phyloP scores from a whole-genome alignment of 2,113 vertebrate genomes.

The Ictidomys tridecemlineatus region DNA sequence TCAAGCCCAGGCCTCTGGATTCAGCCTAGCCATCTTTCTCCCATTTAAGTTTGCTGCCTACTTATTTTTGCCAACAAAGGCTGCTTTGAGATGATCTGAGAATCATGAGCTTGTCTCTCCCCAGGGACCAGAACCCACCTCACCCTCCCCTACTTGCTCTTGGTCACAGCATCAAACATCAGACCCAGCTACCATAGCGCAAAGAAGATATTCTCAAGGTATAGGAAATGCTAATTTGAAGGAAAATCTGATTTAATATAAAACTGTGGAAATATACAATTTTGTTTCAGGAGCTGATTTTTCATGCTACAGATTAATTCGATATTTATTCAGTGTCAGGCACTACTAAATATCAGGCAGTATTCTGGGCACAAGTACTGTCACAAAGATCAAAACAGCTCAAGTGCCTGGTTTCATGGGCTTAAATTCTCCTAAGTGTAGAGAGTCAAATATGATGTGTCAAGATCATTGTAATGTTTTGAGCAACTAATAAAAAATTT shows the following conservation, averaged over 20 bases:
- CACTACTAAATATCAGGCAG: not conserved
- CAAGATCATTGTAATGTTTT: too few relatives aligned
- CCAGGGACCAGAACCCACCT: not conserved
- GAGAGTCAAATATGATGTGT: not conserved
- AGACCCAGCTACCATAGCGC: not conserved
- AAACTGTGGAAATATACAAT: not conserved
- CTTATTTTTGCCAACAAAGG: not conserved
- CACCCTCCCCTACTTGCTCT: not conserved
- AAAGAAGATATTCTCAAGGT: not conserved
- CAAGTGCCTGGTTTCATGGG: not conserved
- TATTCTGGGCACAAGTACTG: not conserved
- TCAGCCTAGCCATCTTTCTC: not conserved
- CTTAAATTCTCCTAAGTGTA: not conserved
- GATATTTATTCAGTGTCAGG: not conserved
- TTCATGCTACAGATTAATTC: not conserved
- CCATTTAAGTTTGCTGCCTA: too few relatives aligned
- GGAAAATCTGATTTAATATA: slow-evolving; percentile 22
- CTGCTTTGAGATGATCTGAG: not conserved
- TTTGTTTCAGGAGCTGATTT: not conserved
- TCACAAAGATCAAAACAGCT: not conserved
- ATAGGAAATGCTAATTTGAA: not conserved
- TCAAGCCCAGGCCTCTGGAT: not conserved
- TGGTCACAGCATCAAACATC: too few relatives aligned
- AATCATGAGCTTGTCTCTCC: not conserved
- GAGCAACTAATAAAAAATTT: too few relatives aligned